Base-by-base conservation (phyloP, 2,888 invertebrate genomes). In the Drosophila kokeensis region DNA sequence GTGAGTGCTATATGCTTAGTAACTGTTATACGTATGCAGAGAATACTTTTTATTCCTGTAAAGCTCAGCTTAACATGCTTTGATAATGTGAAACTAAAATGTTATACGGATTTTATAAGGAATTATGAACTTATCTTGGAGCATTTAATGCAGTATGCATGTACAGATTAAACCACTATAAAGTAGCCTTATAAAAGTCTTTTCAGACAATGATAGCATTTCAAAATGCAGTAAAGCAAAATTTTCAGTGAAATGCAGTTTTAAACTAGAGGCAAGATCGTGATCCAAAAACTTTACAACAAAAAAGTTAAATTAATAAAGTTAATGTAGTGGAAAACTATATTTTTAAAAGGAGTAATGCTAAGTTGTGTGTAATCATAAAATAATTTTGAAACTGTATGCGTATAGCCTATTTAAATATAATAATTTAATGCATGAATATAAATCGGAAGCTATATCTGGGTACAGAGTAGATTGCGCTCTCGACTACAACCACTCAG, bases 301-400 rank as follows among this genome's bases (percentile, higher is more conserved):
- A 2, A 8, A 30, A 30, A 30, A 30, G 10, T 8, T 30, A 30
- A 0, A 10, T 10, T 10, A 8, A 10, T 0, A 7, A 21, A 7
- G 13, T 7, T 0, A 13, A 13, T 45, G 7, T 45, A 21, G 7
- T 45, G 8, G 3, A 38, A 38, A 38, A 38, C 13, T 0, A 38
- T 38, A 38, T 38, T 18, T 38, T 18, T 18, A 4, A 38, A 18
- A 38, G 8, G 8, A 18, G 18, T 38, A 8, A 3, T 18, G 3
- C 7, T 0, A 38, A 18, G 2, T 36, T 36, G 15, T 7, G 3
- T 1, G 7, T 8, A 38, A 0, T 38, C 18, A 18, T 7, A 18
- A 38, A 18, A 38, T 2, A 18, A 38, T 38, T 38, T 4, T 38
- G 3, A 2, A 18, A 38, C 38, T 18, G 4, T 21, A 4, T 21